A percentile compares a stretch with the other conserved stretches of the same genome.
Conservation (phyloP, 2,888 invertebrate genomes). For the Notodonta dromedarius region DNA sequence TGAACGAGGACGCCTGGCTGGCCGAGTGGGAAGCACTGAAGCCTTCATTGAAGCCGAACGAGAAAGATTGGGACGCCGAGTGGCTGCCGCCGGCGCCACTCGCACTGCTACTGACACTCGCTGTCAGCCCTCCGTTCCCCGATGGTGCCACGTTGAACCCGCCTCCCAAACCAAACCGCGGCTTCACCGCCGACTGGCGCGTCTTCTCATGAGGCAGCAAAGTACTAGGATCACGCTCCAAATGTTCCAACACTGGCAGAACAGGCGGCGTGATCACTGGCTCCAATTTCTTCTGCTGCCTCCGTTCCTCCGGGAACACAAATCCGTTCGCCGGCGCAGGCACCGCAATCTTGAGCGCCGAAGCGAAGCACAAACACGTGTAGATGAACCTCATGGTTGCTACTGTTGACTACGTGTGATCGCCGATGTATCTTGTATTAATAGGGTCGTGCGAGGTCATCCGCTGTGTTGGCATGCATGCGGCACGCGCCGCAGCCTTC, state of each 20-base stretch:
- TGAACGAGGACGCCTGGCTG: conserved; percentile 77
- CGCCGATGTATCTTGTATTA: conserved; percentile 75
- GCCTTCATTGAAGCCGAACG: conserved; percentile 78
- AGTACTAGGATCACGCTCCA: conserved; percentile 80
- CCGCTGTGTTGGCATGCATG: conserved; percentile 80
- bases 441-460: conserved; percentile 80
- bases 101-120: conserved; percentile 74
- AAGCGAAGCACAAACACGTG: conserved; percentile 57
- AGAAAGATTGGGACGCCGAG: conserved; percentile 76
- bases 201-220: conserved; percentile 63
- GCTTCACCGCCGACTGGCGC: conserved; percentile 48
- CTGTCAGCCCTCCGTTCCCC: conserved; percentile 70
- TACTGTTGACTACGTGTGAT: conserved; percentile 66
- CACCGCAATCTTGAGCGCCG: conserved; percentile 43
- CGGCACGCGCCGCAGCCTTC: conserved; percentile 83
- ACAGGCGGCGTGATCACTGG: conserved; percentile 79
- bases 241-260: conserved; percentile 76
- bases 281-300: conserved; percentile 66
- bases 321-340: conserved; percentile 69
- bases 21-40: conserved; percentile 80
- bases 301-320: conserved; percentile 70
- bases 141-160: conserved; percentile 74
- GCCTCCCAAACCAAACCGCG: conserved; percentile 68
- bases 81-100: conserved; percentile 73
- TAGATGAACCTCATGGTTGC: conserved; percentile 74